Evolutionary conservation across 2,797 vertebrate species (phyloP), one percentile per base, ranked within the genome.

Genomic region (Liparis tanakae): DNA sequence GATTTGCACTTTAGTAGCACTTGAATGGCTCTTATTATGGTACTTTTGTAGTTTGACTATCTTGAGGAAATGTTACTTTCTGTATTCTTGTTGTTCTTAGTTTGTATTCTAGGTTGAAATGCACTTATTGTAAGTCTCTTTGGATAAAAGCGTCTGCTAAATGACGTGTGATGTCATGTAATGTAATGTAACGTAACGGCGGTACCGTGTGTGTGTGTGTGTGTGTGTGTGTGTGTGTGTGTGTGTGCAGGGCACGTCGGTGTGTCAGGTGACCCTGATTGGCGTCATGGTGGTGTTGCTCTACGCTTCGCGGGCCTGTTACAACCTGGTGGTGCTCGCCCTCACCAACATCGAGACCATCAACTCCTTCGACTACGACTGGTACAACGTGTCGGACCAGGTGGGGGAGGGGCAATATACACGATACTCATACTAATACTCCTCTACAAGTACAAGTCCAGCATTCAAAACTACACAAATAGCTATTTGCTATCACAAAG

Each of bases 321-420:
- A 98, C 92, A 98, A 98, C 89, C 91, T 98, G 70, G 94, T 96
- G 80, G 96, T 96, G 62, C 87, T 98, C 18, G 94, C 94, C 0
- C 95, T 98, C 76, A 90, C 96, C 13, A 91, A 95, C 88, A 94
- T 89, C 15, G 56, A 94, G 84, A 94, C 84, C 72, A 93, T 97
- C 44, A 95, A 95, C 85, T 96, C 96, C 63, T 97, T 97, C 20
- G 96, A 97, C 87, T 97, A 97, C 0, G 96, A 97, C 90, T 98
- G 96, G 97, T 98, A 98, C 94, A 97, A 98, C 10, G 96, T 98
- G n/a, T 97, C 97, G 2, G 96, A 98, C 92, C 97, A 98, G 97
- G 97, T 95, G 85, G 60, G 1, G 37, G 55, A 9, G 25, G 25
- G 25, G 25, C 25, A 55, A 14, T 55, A 55, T 33, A 55, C 25